A percentile compares a stretch with the other conserved stretches of the same genome.
These are phyloP conservation scores for Unio pictorum DNA, from an alignment of 2,888 invertebrate genomes.

Conservation along the genomic window DNA sequence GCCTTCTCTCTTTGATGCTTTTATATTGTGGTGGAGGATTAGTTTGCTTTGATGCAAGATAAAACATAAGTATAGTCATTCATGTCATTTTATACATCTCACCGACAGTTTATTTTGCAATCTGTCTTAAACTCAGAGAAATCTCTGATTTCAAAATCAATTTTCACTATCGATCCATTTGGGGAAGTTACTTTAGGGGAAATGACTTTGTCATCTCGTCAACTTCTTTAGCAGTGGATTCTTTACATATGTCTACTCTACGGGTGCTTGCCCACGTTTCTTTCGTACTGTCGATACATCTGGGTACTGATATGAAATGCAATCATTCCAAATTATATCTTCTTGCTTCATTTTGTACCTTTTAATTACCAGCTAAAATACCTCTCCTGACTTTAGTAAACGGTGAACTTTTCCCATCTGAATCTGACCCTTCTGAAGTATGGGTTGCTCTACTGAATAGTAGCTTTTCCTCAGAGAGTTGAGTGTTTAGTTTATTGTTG, in stretches of 20 bases:
- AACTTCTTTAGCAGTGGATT: not conserved
- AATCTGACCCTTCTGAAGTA: too few relatives aligned
- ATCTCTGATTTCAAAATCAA: not conserved
- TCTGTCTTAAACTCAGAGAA: not conserved
- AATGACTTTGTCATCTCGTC: not conserved
- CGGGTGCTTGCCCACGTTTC: not conserved
- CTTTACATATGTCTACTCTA: conserved; percentile 1
- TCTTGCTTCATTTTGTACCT: too few relatives aligned
- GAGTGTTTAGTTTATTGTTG: too few relatives aligned
- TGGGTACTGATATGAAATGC: too few relatives aligned
- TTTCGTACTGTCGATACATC: too few relatives aligned
- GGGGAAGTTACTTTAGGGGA: not conserved
- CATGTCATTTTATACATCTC: conserved; percentile 2
- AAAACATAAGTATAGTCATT: conserved; percentile 3
- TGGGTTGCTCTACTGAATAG: too few relatives aligned
- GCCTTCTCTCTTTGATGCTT: not conserved
- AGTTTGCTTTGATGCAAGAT: conserved; percentile 2
- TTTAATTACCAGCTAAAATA: too few relatives aligned
- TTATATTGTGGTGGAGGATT: not conserved
- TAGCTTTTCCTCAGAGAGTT: too few relatives aligned
- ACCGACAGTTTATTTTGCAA: not conserved
- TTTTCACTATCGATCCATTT: not conserved
- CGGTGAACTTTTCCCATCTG: too few relatives aligned
- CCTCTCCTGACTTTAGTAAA: too few relatives aligned
- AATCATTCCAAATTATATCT: too few relatives aligned